phyloP scores from a whole-genome alignment of 2,113 vertebrate genomes.

The Solenodon paradoxus region DNA sequence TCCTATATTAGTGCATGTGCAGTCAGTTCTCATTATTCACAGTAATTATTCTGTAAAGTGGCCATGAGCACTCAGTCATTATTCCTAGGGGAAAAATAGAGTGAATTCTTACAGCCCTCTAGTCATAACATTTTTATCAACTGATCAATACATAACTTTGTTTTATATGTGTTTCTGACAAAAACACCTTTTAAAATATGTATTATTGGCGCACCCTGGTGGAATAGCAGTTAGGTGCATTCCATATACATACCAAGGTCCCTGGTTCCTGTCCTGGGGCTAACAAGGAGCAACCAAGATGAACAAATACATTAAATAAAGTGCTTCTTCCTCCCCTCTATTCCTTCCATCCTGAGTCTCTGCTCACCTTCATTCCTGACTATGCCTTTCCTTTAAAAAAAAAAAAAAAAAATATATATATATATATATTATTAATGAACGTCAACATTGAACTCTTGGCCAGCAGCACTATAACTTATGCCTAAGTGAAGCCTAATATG shows the following conservation, averaged over 20 bases:
- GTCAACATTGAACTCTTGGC: not conserved
- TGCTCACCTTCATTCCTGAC: no score
- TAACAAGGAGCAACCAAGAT: no score
- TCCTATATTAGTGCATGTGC: not conserved
- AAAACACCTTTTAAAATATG: not conserved
- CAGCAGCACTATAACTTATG: not conserved
- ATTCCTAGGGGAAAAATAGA: not conserved
- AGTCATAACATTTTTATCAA: not conserved
- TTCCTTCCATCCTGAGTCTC: no score
- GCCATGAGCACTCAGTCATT: not conserved
- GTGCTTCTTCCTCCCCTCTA: no score
- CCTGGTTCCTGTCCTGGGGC: no score
- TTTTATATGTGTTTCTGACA: slow-evolving; percentile 3
- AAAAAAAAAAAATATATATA: no score
- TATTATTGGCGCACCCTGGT: not conserved
- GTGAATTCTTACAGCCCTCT: not conserved
- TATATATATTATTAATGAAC: no score
- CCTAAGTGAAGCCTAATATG: not conserved
- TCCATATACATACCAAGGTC: no score
- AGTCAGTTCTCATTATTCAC: not conserved
- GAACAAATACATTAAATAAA: no score
- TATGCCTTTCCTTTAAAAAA: no score
- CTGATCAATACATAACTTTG: not conserved
- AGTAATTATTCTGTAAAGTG: not conserved
- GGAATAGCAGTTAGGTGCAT: no score